These are phyloP conservation scores for Tachycineta bicolor DNA, from an alignment of 2,113 vertebrate species.

Conservation along the genomic window DNA sequence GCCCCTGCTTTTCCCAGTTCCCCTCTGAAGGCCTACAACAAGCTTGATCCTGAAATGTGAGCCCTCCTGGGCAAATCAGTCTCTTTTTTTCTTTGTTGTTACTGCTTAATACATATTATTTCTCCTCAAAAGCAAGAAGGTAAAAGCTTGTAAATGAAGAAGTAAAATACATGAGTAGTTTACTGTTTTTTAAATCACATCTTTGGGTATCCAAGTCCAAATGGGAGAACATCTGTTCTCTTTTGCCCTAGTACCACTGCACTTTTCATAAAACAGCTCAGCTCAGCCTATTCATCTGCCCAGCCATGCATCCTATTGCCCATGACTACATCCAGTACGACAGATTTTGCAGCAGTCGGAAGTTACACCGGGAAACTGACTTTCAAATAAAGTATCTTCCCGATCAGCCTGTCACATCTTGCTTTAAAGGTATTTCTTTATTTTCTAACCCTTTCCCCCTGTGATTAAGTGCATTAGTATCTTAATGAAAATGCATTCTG, in stretches of 20 bases:
- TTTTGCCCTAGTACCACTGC: neutral
- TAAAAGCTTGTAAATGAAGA: neutral
- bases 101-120: neutral
- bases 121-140: neutral
- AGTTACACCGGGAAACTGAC: conserved; percentile 43
- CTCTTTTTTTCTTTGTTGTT: neutral
- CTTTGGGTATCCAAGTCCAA: neutral
- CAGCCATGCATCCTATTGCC: neutral
- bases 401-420: conserved; percentile 59
- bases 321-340: neutral
- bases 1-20: neutral
- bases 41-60: neutral
- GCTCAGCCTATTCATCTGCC: neutral
- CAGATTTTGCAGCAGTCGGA: neutral
- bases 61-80: neutral
- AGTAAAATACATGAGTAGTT: neutral
- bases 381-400: conserved; percentile 65
- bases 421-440: conserved; percentile 72
- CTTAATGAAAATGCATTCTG: conserved; percentile 88
- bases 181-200: neutral
- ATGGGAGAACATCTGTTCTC: neutral
- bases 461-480: conserved; percentile 87
- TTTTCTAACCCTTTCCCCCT: conserved; percentile 77
- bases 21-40: neutral
- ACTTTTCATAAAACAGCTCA: neutral